These are phyloP conservation scores for Protaetia brevitarsis DNA, from an alignment of 1,140 invertebrate genomes.

Conservation along the genomic window DNA sequence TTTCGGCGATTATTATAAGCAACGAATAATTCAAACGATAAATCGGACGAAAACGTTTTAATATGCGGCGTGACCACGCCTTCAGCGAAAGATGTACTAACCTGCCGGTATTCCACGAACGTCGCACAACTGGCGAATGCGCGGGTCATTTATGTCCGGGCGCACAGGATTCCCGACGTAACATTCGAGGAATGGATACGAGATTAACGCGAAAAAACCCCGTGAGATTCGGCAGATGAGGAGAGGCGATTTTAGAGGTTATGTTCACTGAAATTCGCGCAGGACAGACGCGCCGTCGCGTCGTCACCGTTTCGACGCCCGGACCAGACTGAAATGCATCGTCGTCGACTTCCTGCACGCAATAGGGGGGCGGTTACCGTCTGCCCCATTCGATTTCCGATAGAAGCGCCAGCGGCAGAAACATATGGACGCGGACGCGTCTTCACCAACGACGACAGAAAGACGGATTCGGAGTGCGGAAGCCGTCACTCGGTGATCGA, in stretches of 20 bases:
- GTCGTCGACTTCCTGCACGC: constrained; percentile 40
- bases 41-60: neutral
- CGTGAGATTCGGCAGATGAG: neutral
- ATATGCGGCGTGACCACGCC: neutral
- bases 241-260: neutral
- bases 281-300: neutral
- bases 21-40: neutral
- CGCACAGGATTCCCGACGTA: too few species aligned
- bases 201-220: too few species aligned
- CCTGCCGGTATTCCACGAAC: neutral
- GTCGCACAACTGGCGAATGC: neutral
- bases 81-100: neutral
- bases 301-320: neutral
- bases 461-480: constrained; percentile 13
- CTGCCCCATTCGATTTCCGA: constrained; percentile 44
- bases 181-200: too few species aligned
- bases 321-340: constrained; percentile 27
- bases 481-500: too few species aligned
- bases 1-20: too few species aligned
- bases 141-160: neutral
- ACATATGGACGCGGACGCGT: constrained; percentile 2
- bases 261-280: neutral
- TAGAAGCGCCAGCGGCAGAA: constrained; percentile 25
- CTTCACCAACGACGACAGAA: neutral
- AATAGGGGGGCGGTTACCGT: constrained; percentile 37